phyloP scores from a whole-genome alignment of 2,113 vertebrate species.

The Pyrgilauda ruficollis region DNA sequence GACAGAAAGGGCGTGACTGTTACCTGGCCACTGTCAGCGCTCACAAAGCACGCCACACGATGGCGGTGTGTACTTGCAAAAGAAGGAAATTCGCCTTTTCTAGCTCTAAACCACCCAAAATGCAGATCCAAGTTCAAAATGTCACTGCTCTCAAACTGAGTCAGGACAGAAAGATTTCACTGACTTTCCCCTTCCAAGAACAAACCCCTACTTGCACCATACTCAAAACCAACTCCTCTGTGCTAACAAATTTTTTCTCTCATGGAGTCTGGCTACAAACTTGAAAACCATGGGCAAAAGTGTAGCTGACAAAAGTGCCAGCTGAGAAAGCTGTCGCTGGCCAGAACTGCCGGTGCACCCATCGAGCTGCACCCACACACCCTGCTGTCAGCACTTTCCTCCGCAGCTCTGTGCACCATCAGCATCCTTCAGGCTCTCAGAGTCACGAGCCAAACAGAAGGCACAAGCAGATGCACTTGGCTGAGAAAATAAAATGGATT shows the following conservation, averaged over 20 bases:
- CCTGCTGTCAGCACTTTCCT: not conserved
- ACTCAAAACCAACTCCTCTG: not conserved
- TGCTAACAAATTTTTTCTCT: not conserved
- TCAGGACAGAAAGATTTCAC: not conserved
- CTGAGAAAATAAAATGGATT: not conserved
- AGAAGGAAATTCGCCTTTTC: not conserved
- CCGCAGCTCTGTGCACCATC: not conserved
- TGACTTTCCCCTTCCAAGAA: not conserved
- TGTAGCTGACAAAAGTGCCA: not conserved
- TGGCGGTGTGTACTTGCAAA: not conserved
- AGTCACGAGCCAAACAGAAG: not conserved
- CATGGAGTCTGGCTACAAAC: accelerated
- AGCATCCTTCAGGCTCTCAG: not conserved
- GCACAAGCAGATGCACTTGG: not conserved
- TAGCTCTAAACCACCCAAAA: not conserved
- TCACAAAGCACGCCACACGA: not conserved
- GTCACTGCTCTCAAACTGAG: not conserved
- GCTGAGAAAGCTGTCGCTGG: not conserved
- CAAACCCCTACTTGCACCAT: not conserved
- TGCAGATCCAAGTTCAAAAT: not conserved
- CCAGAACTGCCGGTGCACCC: not conserved
- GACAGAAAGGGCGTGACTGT: not conserved
- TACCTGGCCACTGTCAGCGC: not conserved
- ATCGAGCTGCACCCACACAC: not conserved
- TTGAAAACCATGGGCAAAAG: not conserved